Conservation (phyloP, 2,797 vertebrate species). For the Novumbra hubbsi region DNA sequence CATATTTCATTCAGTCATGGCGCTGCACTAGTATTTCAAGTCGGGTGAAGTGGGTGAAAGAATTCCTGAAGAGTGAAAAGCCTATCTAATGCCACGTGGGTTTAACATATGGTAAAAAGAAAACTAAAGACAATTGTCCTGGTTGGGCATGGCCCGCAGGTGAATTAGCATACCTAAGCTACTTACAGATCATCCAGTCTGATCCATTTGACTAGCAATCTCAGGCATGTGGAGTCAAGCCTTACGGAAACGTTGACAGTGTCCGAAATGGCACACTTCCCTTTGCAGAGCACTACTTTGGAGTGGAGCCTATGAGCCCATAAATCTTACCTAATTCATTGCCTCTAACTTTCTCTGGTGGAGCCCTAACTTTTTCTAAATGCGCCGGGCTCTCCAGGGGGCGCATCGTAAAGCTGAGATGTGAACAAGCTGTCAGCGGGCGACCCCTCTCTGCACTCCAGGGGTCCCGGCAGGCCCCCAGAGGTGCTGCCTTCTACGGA, state of each 20-base stretch:
- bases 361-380: slow-evolving; percentile 4
- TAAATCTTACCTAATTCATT: slow-evolving; percentile 1
- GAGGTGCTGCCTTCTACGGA: not conserved
- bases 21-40: not conserved
- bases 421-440: not conserved
- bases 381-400: not conserved
- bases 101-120: not conserved
- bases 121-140: not conserved
- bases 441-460: not conserved
- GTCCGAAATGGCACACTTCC: not conserved
- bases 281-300: not conserved
- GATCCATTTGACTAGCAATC: not conserved
- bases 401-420: slow-evolving; percentile 6
- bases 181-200: slow-evolving; percentile 4
- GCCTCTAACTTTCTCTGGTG: not conserved
- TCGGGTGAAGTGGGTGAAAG: not conserved
- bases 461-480: not conserved
- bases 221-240: not conserved
- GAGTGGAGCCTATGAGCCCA: not conserved
- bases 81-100: not conserved
- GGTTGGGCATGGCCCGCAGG: not conserved
- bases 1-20: not conserved
- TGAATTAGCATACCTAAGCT: slow-evolving; percentile 1
- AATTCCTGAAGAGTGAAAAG: not conserved
- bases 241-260: not conserved